Conservation (phyloP, 2,888 invertebrate species). For the Ectemnius continuus region DNA sequence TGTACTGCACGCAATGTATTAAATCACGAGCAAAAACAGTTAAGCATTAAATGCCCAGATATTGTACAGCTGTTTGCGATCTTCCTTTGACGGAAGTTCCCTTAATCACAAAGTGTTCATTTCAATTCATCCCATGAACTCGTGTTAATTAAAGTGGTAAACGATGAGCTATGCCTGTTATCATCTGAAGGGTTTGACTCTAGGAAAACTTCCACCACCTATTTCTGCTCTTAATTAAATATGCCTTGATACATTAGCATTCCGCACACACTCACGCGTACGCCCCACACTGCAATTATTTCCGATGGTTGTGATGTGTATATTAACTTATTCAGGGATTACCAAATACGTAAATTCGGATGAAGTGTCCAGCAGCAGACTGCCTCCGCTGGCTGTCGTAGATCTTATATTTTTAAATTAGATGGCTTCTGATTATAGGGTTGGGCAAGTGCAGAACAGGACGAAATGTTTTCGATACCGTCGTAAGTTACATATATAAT, state of each 20-base stretch:
- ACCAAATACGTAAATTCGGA: not conserved
- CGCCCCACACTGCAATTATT: not conserved
- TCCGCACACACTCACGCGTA: not conserved
- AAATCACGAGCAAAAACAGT: not conserved
- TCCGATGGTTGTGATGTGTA: not conserved
- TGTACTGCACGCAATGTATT: constrained; percentile 38
- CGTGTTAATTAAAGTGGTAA: no score
- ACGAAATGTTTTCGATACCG: not conserved
- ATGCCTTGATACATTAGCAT: no score
- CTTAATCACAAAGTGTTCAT: no score
- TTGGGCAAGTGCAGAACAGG: not conserved
- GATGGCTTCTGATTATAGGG: not conserved
- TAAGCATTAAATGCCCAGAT: not conserved
- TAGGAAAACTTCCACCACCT: not conserved
- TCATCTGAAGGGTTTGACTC: no score
- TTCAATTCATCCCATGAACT: not conserved
- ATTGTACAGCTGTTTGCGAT: not conserved
- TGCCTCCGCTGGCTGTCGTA: not conserved
- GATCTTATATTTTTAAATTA: constrained; percentile 16
- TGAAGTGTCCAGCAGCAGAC: not conserved
- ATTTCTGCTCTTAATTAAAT: not conserved
- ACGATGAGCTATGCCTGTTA: no score
- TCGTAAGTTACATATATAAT: not conserved
- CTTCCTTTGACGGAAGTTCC: not conserved
- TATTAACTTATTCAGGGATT: not conserved